A percentile compares a stretch with the other conserved stretches of the same genome.
phyloP scores from a whole-genome alignment of 35 echinoderm and acorn worm genomes.

The Ophioderma brevispina region DNA sequence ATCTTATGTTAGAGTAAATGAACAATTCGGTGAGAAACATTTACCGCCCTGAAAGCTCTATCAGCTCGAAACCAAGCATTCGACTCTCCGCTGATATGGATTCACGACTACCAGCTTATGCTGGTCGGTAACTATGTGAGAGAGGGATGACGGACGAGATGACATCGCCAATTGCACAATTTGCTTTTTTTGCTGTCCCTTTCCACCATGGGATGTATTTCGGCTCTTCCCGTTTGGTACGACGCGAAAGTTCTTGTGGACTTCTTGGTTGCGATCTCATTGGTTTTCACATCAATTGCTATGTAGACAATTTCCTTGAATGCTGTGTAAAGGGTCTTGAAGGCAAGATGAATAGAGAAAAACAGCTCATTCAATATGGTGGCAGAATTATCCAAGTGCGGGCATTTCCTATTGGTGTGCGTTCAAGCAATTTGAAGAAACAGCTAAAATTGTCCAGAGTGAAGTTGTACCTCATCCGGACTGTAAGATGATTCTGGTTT shows the following conservation, averaged over 20 bases:
- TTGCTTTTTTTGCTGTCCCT: neutral
- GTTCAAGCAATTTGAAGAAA: slow-evolving; percentile 15
- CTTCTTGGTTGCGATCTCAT: neutral
- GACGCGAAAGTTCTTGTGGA: neutral
- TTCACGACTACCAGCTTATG: slow-evolving; percentile 16
- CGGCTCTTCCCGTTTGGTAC: neutral
- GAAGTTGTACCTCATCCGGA: neutral
- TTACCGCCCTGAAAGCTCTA: neutral
- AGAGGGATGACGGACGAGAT: neutral
- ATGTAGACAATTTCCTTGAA: slow-evolving; percentile 8
- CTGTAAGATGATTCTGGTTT: neutral
- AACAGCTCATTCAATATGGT: neutral
- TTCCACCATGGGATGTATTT: neutral
- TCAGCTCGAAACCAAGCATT: neutral
- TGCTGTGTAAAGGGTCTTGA: neutral
- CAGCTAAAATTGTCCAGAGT: neutral
- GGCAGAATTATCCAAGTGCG: neutral
- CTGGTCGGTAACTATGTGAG: neutral
- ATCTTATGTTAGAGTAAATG: neutral
- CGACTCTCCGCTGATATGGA: neutral
- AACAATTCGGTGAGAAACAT: slow-evolving; percentile 2
- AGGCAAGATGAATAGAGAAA: neutral
- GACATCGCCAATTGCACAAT: too few relatives aligned
- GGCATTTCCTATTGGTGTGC: neutral
- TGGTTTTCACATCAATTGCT: neutral